phyloP scores from a whole-genome alignment of 2,888 invertebrate genomes.

The Serripes groenlandicus region DNA sequence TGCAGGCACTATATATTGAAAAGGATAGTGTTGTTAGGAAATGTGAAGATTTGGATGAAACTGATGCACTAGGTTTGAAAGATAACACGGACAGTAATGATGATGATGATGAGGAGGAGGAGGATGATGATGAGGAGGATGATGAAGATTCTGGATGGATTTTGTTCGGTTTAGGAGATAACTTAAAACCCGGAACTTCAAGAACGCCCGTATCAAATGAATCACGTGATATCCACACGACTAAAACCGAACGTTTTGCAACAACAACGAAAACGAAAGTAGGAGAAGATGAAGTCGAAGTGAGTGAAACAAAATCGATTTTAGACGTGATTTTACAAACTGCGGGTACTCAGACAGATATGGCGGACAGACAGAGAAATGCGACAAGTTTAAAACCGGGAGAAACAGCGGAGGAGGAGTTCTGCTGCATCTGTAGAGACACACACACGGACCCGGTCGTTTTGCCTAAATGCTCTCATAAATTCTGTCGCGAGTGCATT shows the following conservation, averaged over 20 bases:
- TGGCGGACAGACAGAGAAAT: not conserved
- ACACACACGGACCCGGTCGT: constrained; percentile 56
- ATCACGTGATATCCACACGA: not conserved
- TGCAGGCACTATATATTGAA: not conserved
- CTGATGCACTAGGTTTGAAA: not conserved
- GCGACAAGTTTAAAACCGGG: not conserved
- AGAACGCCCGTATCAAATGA: not conserved
- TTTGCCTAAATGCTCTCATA: constrained; percentile 69
- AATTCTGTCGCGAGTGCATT: constrained; percentile 69
- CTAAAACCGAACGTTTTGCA: not conserved
- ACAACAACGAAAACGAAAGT: constrained; percentile 4
- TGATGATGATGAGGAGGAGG: not conserved
- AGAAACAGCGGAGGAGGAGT: constrained; percentile 36
- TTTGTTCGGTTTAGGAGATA: constrained; percentile 8
- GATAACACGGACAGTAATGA: not conserved
- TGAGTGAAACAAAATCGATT: not conserved
- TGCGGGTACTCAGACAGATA: not conserved
- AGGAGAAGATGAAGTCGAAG: not conserved
- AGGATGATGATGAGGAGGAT: not conserved
- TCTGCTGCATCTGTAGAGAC: constrained; percentile 67
- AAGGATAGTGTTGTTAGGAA: not conserved
- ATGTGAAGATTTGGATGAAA: not conserved
- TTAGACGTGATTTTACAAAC: not conserved
- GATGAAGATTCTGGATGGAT: constrained; percentile 20
- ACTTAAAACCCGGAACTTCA: not conserved